phyloP scores from a whole-genome alignment of 2,888 invertebrate genomes.

The Junonia oenone region DNA sequence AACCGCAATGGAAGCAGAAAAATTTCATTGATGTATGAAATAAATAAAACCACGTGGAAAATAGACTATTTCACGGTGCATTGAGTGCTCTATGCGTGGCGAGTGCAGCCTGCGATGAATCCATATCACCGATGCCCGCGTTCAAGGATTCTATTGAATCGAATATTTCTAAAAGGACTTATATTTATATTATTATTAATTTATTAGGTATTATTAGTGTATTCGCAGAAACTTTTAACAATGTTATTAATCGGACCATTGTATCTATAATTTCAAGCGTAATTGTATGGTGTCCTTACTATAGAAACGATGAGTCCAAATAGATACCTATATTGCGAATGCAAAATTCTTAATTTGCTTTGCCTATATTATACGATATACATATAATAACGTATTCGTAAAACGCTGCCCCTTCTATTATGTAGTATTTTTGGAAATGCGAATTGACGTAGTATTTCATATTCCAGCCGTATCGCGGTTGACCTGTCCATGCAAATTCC shows the following conservation, averaged over 20 bases:
- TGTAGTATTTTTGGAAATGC: conserved; percentile 43
- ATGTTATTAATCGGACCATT: too few relatives aligned
- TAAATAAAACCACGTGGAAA: conserved; percentile 78
- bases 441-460: conserved; percentile 44
- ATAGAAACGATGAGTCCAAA: too few relatives aligned
- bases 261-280: too few relatives aligned
- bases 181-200: not conserved
- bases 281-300: too few relatives aligned
- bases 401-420: conserved; percentile 44
- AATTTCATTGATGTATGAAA: conserved; percentile 71
- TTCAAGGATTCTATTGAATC: conserved; percentile 59
- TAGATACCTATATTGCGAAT: too few relatives aligned
- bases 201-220: not conserved
- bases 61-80: conserved; percentile 80
- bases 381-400: too few relatives aligned
- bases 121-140: conserved; percentile 42
- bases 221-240: too few relatives aligned
- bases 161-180: conserved; percentile 42
- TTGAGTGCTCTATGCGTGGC: conserved; percentile 68
- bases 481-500: conserved; percentile 60
- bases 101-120: conserved; percentile 47
- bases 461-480: conserved; percentile 54
- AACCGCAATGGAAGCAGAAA: conserved; percentile 50
- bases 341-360: too few relatives aligned
- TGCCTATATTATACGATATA: too few relatives aligned